Base-by-base conservation (phyloP, 2,888 invertebrate genomes). In the Synergus japonicus region DNA sequence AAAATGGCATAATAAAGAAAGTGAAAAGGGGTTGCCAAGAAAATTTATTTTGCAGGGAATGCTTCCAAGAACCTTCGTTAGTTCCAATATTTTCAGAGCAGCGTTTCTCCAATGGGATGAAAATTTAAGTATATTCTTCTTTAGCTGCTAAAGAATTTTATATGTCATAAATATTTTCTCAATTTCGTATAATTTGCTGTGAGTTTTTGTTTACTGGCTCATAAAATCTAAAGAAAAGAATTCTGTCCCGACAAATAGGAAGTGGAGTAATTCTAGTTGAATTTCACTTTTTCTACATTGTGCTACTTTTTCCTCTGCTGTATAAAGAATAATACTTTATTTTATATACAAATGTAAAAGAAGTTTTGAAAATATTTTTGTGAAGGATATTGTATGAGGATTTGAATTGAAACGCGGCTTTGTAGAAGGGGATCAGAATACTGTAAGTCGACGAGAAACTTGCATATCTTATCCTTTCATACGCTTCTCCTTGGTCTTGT, bases 1-100 rank as follows among this genome's bases (percentile, higher is more conserved):
- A 64, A 37, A 37, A 13, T 64, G 7, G 64, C n/a, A 65, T 65
- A 41, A 65, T 37, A n/a, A 65, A 29, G n/a, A 65, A 41, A n/a
- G 15, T n/a, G 41, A 65, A 65, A 37, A 41, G 37, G 41, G 41
- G 18, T 41, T 65, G 15, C 5, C 43, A 66, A 43, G 43, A 66
- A 5, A 66, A 66, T 43, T 66, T 66, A 66, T 66, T 66, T 65
- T 15, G 9, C 18, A 1, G 18, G 8, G 12, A 12, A 60, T 12
- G 4, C 60, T 60, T 60, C 22, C 18, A 60, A 60, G 22, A 60
- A 22, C 12, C 22, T 22, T 22, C 60, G 8, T 10, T 4, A 60
- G 22, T 60, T 4, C 12, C 60, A 3, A 22, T 22, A 18, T 10
- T 60, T 2, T 60, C 22, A 60, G 22, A 22, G 22, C 4, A 60